Evolutionary conservation across 2,797 vertebrate genomes (phyloP).

Genomic region (Sebastes minor): DNA sequence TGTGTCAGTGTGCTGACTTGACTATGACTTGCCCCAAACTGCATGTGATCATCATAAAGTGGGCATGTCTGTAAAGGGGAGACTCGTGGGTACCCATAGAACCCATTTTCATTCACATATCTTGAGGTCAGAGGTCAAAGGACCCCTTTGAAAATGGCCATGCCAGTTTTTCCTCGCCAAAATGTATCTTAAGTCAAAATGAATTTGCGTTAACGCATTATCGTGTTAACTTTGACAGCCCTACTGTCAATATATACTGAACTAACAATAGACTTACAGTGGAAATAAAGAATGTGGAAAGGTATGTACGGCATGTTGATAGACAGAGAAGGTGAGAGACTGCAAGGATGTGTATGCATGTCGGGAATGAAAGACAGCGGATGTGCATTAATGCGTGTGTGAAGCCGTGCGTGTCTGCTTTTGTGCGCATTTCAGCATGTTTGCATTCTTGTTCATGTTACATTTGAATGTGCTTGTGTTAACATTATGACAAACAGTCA

Average conservation of each 20-base stretch:
- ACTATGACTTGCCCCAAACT: too few relatives aligned
- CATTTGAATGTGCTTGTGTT: slow-evolving; percentile 18
- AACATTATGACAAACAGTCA: background rate
- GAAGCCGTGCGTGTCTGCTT: background rate
- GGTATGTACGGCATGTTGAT: background rate
- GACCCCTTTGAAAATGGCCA: too few relatives aligned
- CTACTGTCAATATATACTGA: background rate
- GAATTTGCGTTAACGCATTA: rapidly evolving
- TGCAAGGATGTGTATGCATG: background rate
- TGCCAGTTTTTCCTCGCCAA: too few relatives aligned
- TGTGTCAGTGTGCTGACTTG: too few relatives aligned
- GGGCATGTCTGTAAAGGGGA: too few relatives aligned
- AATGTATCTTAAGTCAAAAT: too few relatives aligned
- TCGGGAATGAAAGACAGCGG: background rate
- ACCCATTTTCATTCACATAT: too few relatives aligned
- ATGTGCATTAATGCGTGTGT: background rate
- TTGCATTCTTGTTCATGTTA: background rate
- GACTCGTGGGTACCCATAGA: too few relatives aligned
- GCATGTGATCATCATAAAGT: too few relatives aligned
- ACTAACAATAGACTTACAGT: background rate
- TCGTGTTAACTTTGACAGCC: too few relatives aligned
- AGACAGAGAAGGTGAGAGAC: background rate
- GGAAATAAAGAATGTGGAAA: background rate
- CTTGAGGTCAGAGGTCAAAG: too few relatives aligned
- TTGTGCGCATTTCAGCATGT: background rate